Evolutionary conservation across 2,888 invertebrate genomes (phyloP).

Genomic region (Drosophila bunnanda): DNA sequence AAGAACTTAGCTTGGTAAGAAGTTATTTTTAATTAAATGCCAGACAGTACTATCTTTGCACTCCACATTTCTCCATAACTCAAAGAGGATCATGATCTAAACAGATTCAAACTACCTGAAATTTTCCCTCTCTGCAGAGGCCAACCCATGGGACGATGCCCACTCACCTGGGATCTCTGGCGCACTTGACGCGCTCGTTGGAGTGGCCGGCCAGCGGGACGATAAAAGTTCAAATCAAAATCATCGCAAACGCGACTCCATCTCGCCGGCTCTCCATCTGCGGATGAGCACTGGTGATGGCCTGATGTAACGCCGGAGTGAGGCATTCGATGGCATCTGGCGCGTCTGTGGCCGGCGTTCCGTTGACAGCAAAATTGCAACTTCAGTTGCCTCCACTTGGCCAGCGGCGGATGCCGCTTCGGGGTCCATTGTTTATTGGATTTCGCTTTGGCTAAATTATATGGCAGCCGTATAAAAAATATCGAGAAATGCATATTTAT

Average conservation of each 20-base stretch:
- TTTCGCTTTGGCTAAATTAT: slow-evolving; percentile 74
- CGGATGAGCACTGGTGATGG: slow-evolving; percentile 21
- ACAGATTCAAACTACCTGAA: no score
- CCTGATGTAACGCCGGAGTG: slow-evolving; percentile 49
- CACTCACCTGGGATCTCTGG: slow-evolving; percentile 27
- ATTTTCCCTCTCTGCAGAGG: slow-evolving; percentile 11
- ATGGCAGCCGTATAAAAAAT: slow-evolving; percentile 55
- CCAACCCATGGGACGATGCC: slow-evolving; percentile 3
- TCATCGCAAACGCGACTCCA: slow-evolving; percentile 29
- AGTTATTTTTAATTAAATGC: no score
- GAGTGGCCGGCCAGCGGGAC: slow-evolving; percentile 43
- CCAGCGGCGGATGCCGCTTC: slow-evolving; percentile 17
- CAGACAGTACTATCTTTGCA: no score
- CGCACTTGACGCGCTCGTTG: slow-evolving; percentile 67
- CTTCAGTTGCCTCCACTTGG: slow-evolving; percentile 65
- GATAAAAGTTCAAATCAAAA: slow-evolving; percentile 74
- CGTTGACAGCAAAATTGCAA: slow-evolving; percentile 78
- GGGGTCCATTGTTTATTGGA: slow-evolving; percentile 69
- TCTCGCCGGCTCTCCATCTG: slow-evolving; percentile 25
- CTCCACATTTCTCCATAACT: no score
- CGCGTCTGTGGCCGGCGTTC: slow-evolving; percentile 60
- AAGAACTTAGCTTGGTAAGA: no score
- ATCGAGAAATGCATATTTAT: slow-evolving; percentile 77
- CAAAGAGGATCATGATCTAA: no score
- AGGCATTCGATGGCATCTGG: slow-evolving; percentile 78